These are phyloP conservation scores for Therioaphis trifolii DNA, from an alignment of 2,888 invertebrate genomes.

Conservation along the genomic window DNA sequence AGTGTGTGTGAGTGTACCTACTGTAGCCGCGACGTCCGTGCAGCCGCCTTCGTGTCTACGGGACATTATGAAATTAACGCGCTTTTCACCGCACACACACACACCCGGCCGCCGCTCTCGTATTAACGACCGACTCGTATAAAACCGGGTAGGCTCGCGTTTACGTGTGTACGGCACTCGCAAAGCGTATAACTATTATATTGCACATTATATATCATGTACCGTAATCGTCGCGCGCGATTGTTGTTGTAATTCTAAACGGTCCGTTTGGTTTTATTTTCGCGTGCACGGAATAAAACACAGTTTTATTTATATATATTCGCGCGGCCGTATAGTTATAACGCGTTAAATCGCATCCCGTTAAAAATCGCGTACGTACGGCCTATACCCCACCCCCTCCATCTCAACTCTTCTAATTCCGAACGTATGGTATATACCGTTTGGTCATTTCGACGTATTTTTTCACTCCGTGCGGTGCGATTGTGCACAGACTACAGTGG, in stretches of 20 bases:
- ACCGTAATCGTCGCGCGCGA: neutral
- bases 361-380: neutral
- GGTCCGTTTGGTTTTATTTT: constrained; percentile 35
- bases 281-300: too few relatives aligned
- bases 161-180: neutral
- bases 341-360: neutral
- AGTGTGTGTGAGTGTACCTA: too few relatives aligned
- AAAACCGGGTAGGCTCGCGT: neutral
- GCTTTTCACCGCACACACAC: neutral
- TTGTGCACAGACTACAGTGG: too few relatives aligned
- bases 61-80: neutral
- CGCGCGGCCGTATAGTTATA: neutral
- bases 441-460: too few relatives aligned
- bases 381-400: too few relatives aligned
- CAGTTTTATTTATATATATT: too few relatives aligned
- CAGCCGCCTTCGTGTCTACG: neutral
- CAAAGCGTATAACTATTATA: neutral
- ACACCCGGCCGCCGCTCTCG: neutral
- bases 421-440: too few relatives aligned
- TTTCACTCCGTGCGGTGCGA: too few relatives aligned
- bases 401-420: neutral
- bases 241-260: constrained; percentile 37
- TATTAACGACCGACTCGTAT: neutral
- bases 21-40: too few relatives aligned
- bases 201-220: neutral